Conservation (phyloP, 1,140 invertebrate genomes). For the Brevipalpus yothersi region DNA sequence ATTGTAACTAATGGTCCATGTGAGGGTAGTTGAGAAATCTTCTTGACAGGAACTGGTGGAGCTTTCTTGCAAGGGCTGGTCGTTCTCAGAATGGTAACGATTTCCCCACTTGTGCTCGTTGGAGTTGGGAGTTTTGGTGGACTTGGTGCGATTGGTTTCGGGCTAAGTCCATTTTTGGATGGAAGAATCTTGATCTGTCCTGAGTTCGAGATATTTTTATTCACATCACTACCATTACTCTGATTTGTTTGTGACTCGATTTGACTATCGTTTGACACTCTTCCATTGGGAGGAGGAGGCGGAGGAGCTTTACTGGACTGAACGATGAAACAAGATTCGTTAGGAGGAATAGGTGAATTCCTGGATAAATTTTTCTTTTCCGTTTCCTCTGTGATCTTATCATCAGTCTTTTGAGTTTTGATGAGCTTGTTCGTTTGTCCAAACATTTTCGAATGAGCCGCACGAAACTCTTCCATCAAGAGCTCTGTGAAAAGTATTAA, state of each 20-base stretch:
- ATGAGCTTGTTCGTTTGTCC: slow-evolving; percentile 1
- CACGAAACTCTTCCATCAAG: slow-evolving; percentile 14
- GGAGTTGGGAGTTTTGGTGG: neutral
- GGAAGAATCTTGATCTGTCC: no score
- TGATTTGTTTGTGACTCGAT: neutral
- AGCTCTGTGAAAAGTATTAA: slow-evolving; percentile 7
- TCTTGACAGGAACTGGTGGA: neutral
- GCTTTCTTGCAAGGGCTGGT: slow-evolving; percentile 1
- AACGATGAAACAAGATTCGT: no score
- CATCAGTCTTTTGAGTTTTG: neutral
- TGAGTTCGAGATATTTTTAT: no score
- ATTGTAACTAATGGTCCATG: neutral
- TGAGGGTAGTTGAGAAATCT: neutral
- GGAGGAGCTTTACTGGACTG: neutral
- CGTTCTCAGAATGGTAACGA: neutral
- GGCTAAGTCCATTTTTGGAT: no score
- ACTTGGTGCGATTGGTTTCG: neutral
- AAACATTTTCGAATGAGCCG: slow-evolving; percentile 14
- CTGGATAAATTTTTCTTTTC: no score
- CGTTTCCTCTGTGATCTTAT: neutral
- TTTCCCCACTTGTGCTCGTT: neutral
- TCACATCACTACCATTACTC: no score
- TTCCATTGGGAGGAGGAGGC: neutral
- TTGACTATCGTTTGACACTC: neutral
- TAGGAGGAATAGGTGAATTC: no score